Conservation (phyloP, 2,797 vertebrate genomes). For the Enteromius viviparus region DNA sequence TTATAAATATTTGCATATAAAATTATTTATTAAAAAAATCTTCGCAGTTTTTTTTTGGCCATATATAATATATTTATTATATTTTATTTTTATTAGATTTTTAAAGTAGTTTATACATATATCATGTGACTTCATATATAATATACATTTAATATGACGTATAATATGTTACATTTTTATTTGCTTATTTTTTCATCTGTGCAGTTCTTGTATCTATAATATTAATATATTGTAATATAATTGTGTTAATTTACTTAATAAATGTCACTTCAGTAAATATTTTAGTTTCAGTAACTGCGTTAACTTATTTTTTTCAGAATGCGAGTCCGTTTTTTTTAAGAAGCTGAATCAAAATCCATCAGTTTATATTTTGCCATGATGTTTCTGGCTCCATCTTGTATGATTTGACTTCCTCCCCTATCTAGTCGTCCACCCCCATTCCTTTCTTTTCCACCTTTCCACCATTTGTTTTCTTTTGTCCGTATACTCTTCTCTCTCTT, state of each 20-base stretch:
- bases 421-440: conserved; percentile 31
- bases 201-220: background rate
- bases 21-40: background rate
- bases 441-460: background rate
- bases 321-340: background rate
- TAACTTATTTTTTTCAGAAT: background rate
- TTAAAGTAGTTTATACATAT: background rate
- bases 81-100: background rate
- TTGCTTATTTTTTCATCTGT: background rate
- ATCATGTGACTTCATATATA: background rate
- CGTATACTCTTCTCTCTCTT: background rate
- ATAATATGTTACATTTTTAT: background rate
- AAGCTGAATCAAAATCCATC: background rate
- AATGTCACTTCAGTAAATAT: background rate
- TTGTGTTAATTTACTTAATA: background rate
- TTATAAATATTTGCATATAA: too few relatives aligned
- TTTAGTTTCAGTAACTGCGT: background rate
- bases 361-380: background rate
- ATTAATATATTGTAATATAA: background rate
- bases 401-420: conserved; percentile 25
- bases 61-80: background rate
- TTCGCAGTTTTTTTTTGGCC: background rate
- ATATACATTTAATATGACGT: background rate
- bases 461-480: background rate
- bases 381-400: background rate